Base-by-base conservation (phyloP, 2,888 invertebrate species). In the Papilio elwesi region DNA sequence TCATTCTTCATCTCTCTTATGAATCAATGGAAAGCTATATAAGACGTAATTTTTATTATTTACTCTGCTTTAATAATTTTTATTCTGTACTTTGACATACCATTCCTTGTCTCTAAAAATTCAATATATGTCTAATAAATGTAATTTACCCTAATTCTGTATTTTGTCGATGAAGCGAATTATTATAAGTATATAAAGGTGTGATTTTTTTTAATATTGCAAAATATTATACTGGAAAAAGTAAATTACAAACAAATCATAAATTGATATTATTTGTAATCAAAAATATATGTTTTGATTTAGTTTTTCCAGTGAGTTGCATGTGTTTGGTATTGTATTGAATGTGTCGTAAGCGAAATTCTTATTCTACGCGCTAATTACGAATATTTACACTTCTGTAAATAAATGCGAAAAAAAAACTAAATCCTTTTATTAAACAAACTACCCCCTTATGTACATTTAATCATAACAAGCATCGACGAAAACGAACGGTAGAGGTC, bases 351-450 rank as follows among this genome's bases (percentile, higher is more conserved):
- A 80, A 84, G 79, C 48, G 78, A 81, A 78, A 81, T 67, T 57
- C 47, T 49, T 83, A 82, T 79, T 84, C 80, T 83, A 81, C 83
- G 82, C 79, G 85, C 85, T 87, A 69, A 65, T 53, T 43, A 43
- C 43, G 80, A 82, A 84, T 82, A 82, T 89, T 87, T 89, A 87
- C 87, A 89, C 81, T 86, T 87, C 84, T 89, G 88, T 89, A 88
- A 90, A 90, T 89, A 89, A 89, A 89, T 85, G 59, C 57, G 59
- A 62, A 59, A 67, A 71, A 72, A 70, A 72, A 57, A 59, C 12
- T 13, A 51, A 67, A 67, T 79, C 80, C 76, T 75, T 74, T 78
- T 76, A 75, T 72, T 74, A 74, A 55, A 62, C 47, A 74, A 71
- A 10, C 13, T 55, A 43, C 16, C 52, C 15, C 26, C 26, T 4